Evolutionary conservation across 2,113 vertebrate genomes (phyloP), one percentile per base, ranked within the genome.

Genomic region (Gambusia holbrooki): DNA sequence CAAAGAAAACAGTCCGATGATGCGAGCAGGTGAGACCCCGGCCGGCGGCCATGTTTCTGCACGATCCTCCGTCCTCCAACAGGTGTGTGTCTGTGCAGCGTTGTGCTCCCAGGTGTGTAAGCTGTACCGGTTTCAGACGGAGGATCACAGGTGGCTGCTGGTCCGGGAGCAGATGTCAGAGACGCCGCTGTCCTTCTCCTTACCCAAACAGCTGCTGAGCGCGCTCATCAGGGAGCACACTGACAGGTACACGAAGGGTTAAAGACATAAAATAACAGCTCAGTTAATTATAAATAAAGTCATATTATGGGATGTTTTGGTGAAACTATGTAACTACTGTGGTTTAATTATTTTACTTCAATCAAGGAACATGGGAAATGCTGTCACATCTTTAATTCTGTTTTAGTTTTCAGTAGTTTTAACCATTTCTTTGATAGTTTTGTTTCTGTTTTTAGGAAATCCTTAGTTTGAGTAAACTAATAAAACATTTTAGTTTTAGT

Each of bases 111-210:
- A 81, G 51, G 48, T 90, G 72, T 90, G 72, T 45, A 90, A 90
- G 68, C 37, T 91, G 61, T 84, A 90, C 89, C 48, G 90, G 75
- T 92, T 93, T 64, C 83, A 85, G 82, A 88, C 82, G 0, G 89
- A 90, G 65, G 81, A 89, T 17, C 74, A 69, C 2, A 37, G 87
- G 14, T 88, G 92, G 90, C 84, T 93, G 85, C 84, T 92, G 82
- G 90, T 93, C 13, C 69, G 83, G 30, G 92, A 93, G 0, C 86
- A 90, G 86, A 84, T 93, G 92, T 89, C 84, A 0, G 92, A 93
- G 71, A 89, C 88, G 58, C 87, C 89, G 25, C 85, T 93, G 1
- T 89, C 90, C 2, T 90, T 91, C 83, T 84, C 78, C 1, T 13
- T 93, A 11, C 92, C 92, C 62, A 87, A 48, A 73, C 90, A 88